phyloP scores from a whole-genome alignment of 2,888 invertebrate species.

The Spodoptera exigua region DNA sequence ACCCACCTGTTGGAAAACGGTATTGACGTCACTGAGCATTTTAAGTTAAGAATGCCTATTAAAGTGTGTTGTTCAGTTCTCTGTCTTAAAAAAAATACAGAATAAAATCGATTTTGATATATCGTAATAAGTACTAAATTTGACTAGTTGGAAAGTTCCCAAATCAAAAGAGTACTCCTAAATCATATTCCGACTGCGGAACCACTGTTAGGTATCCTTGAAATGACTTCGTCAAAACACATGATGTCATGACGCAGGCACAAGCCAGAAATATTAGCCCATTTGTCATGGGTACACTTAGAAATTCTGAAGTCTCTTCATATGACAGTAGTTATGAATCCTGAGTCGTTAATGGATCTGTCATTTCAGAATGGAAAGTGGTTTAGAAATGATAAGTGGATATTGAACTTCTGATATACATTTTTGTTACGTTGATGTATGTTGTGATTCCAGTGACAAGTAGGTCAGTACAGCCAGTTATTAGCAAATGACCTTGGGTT shows the following conservation, averaged over 20 bases:
- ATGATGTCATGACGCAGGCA: constrained; percentile 33
- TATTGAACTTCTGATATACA: neutral
- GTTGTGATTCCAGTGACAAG: no score
- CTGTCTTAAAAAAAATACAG: no score
- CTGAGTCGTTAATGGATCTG: constrained; percentile 28
- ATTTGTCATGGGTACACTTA: constrained; percentile 49
- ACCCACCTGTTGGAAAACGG: no score
- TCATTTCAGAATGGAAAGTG: constrained; percentile 16
- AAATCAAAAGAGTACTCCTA: constrained; percentile 25
- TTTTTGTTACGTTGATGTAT: neutral
- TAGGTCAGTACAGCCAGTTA: no score
- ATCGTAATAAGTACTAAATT: no score
- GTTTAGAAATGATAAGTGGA: neutral
- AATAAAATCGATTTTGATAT: no score
- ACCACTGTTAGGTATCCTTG: constrained; percentile 38
- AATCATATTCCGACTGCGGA: constrained; percentile 25
- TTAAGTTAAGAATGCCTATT: no score
- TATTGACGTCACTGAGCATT: no score
- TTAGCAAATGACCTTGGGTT: no score
- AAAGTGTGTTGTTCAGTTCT: no score
- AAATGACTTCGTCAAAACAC: constrained; percentile 43
- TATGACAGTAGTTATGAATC: constrained; percentile 8
- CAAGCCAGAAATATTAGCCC: constrained; percentile 35
- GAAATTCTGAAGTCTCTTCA: constrained; percentile 18
- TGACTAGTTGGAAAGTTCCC: no score